Conservation (phyloP, 2,113 vertebrate genomes). For the Guaruba guarouba region DNA sequence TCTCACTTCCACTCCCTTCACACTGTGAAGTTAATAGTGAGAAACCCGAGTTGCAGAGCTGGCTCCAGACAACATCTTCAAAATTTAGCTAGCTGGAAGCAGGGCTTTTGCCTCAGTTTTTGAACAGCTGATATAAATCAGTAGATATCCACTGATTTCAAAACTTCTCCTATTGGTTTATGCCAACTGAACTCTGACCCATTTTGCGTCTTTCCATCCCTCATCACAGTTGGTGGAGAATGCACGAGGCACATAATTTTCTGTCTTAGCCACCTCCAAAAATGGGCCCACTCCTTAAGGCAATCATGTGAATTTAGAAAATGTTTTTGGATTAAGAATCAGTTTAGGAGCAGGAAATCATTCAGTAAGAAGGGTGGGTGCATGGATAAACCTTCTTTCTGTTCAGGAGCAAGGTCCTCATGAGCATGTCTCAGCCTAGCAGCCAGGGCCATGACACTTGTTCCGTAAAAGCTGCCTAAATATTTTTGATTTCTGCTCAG, state of each 20-base stretch:
- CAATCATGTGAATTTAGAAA: not conserved
- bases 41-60: not conserved
- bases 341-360: not conserved
- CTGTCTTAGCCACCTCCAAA: accelerated
- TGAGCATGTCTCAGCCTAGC: not conserved
- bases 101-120: constrained; percentile 14
- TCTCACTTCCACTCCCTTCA: not conserved
- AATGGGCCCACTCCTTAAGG: not conserved
- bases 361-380: not conserved
- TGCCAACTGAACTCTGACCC: not conserved
- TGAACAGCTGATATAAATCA: constrained; percentile 25
- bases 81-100: not conserved
- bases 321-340: not conserved
- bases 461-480: not conserved
- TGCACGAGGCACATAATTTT: not conserved
- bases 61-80: not conserved
- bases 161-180: not conserved
- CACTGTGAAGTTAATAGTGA: not conserved
- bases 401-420: not conserved
- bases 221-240: not conserved
- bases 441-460: not conserved
- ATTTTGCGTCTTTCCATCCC: not conserved
- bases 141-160: constrained; percentile 17
- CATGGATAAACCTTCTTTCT: not conserved
- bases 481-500: not conserved